phyloP scores from a whole-genome alignment of 2,113 vertebrate species.

The Paraplagusia blochii region DNA sequence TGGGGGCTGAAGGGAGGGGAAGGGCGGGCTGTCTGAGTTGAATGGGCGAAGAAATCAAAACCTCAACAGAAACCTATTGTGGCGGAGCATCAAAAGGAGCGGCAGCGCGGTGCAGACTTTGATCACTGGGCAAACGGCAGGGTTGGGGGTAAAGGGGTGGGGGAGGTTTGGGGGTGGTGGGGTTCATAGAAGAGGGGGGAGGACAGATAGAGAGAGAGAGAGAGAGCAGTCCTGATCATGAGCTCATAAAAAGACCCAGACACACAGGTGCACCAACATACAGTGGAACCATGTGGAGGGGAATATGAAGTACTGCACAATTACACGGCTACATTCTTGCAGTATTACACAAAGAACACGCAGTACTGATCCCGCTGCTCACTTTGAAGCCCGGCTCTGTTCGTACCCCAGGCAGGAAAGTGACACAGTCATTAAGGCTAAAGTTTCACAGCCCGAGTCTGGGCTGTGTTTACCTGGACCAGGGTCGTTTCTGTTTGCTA shows the following conservation, averaged over 20 bases:
- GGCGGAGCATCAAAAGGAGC: conserved; percentile 59
- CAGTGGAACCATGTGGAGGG: conserved; percentile 16
- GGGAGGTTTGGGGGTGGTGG: conserved; percentile 9
- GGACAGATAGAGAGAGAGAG: conserved; percentile 16
- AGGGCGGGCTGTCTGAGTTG: conserved; percentile 38
- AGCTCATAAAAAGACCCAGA: conserved; percentile 51
- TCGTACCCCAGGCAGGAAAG: conserved; percentile 48
- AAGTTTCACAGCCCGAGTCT: conserved; percentile 35
- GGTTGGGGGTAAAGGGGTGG: conserved; percentile 22
- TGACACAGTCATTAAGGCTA: conserved; percentile 41
- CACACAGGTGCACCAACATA: conserved; percentile 49
- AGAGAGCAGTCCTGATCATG: conserved; percentile 34
- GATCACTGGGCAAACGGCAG: conserved; percentile 58
- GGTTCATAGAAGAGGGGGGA: conserved; percentile 19
- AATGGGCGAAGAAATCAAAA: conserved; percentile 68
- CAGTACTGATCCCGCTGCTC: conserved; percentile 9
- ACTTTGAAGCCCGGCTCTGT: conserved; percentile 62
- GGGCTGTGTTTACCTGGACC: conserved; percentile 12
- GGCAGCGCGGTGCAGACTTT: conserved; percentile 52
- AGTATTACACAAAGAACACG: conserved; percentile 30
- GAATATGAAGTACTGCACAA: conserved; percentile 1
- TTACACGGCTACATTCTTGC: conserved; percentile 7
- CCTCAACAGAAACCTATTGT: conserved; percentile 59
- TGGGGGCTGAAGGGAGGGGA: conserved; percentile 20
- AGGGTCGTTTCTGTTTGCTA: conserved; percentile 9